These are phyloP conservation scores for Falco cherrug DNA, from an alignment of 2,797 vertebrate genomes.

Conservation along the genomic window DNA sequence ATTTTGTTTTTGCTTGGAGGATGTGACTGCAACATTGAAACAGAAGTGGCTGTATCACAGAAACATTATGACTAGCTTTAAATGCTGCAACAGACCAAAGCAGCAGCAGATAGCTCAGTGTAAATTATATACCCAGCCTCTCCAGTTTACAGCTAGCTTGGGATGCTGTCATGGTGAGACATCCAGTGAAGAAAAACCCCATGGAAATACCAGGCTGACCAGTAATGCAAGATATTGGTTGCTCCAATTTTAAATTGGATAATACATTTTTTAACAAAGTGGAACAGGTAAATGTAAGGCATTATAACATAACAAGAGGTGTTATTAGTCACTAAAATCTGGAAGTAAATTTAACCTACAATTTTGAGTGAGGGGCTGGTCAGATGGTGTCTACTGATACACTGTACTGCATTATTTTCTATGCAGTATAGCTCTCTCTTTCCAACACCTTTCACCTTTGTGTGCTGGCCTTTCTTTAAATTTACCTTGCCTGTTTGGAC, in stretches of 20 bases:
- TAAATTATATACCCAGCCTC: neutral
- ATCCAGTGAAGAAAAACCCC: neutral
- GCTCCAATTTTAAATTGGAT: neutral
- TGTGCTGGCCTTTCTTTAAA: neutral
- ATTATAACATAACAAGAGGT: neutral
- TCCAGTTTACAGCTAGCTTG: neutral
- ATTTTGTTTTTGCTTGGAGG: neutral
- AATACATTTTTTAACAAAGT: neutral
- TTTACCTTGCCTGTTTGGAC: neutral
- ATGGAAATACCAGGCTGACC: neutral
- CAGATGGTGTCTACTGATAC: neutral
- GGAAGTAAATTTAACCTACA: neutral
- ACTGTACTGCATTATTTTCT: neutral
- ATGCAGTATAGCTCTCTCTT: neutral
- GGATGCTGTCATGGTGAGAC: neutral
- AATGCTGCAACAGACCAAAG: neutral
- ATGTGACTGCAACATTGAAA: neutral
- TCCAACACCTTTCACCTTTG: neutral
- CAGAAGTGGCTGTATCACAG: neutral
- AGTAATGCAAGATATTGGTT: neutral
- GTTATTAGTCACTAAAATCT: neutral
- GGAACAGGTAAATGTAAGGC: neutral
- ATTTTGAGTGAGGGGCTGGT: neutral
- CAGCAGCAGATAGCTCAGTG: neutral
- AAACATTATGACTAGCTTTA: neutral